Evolutionary conservation across 2,888 invertebrate genomes (phyloP).

Genomic region (Drosophila borborema): DNA sequence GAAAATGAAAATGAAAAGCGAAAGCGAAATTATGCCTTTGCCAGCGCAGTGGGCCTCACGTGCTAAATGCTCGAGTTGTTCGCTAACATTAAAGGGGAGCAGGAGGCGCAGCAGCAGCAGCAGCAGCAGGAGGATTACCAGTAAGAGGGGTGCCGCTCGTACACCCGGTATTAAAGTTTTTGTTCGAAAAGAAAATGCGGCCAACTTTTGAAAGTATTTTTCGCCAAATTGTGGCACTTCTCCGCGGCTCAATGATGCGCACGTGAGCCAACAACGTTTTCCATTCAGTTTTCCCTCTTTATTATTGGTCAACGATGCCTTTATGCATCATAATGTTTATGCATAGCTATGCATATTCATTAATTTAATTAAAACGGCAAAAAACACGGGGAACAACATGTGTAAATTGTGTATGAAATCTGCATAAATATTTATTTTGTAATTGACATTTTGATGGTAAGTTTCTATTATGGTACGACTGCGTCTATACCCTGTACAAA

Average conservation of each 20-base stretch:
- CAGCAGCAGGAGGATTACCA: neutral
- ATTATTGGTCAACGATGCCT: neutral
- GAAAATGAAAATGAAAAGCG: slow-evolving; percentile 38
- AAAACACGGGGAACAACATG: neutral
- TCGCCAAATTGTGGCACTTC: slow-evolving; percentile 30
- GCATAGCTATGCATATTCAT: slow-evolving; percentile 15
- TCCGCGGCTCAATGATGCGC: slow-evolving; percentile 26
- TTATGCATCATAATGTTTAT: neutral
- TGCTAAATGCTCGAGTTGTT: slow-evolving; percentile 13
- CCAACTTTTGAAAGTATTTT: slow-evolving; percentile 37
- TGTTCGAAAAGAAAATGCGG: slow-evolving; percentile 37
- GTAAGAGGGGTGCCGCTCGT: neutral
- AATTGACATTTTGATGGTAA: neutral
- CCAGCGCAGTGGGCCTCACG: slow-evolving; percentile 23
- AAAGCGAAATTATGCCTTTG: slow-evolving; percentile 70
- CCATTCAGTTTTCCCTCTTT: neutral
- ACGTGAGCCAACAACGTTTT: slow-evolving; percentile 31
- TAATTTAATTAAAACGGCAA: neutral
- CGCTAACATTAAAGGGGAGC: neutral
- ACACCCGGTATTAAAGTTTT: slow-evolving; percentile 41
- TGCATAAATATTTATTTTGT: slow-evolving; percentile 5
- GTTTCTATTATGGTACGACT: neutral
- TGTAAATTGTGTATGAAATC: slow-evolving; percentile 7
- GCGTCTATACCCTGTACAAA: neutral
- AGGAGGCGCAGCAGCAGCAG: neutral